Conservation (phyloP, 2,113 vertebrate species). For the Chloroceryle aenea region DNA sequence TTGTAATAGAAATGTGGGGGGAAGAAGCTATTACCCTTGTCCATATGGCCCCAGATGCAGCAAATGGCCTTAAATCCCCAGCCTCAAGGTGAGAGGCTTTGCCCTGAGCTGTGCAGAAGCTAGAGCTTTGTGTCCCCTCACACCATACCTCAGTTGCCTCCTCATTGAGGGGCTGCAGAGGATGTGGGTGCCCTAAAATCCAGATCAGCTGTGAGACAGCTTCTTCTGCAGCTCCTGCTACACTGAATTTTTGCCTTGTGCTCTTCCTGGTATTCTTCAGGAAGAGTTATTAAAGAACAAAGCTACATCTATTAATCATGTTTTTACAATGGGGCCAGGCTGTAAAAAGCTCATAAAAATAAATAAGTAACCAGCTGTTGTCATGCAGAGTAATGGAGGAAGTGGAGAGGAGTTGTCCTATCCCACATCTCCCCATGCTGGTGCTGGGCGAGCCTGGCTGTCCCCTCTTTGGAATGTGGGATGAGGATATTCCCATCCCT, state of each 20-base stretch:
- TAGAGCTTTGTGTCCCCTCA: fast-evolving
- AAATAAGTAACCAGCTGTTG: background rate
- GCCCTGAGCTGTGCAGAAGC: background rate
- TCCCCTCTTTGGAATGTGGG: background rate
- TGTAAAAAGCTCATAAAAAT: background rate
- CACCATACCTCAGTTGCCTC: background rate
- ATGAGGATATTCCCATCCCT: background rate
- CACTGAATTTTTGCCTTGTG: background rate
- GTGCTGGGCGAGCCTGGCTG: background rate
- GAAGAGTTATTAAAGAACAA: background rate
- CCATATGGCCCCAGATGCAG: background rate
- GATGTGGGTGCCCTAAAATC: background rate
- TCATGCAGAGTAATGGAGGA: background rate
- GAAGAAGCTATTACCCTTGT: background rate
- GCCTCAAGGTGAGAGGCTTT: background rate
- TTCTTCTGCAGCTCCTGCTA: background rate
- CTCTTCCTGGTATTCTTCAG: background rate
- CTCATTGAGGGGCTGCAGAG: fast-evolving
- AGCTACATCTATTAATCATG: background rate
- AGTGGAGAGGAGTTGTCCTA: background rate
- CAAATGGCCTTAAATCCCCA: background rate
- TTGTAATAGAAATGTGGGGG: slow-evolving; percentile 1
- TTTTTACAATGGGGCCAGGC: background rate
- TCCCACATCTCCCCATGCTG: fast-evolving
- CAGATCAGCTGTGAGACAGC: fast-evolving